Percentiles rank a stretch among this genome's conserved stretches.
These are phyloP conservation scores for Puffinus mauretanicus DNA, from an alignment of 2,113 vertebrate species.

Conservation along the genomic window DNA sequence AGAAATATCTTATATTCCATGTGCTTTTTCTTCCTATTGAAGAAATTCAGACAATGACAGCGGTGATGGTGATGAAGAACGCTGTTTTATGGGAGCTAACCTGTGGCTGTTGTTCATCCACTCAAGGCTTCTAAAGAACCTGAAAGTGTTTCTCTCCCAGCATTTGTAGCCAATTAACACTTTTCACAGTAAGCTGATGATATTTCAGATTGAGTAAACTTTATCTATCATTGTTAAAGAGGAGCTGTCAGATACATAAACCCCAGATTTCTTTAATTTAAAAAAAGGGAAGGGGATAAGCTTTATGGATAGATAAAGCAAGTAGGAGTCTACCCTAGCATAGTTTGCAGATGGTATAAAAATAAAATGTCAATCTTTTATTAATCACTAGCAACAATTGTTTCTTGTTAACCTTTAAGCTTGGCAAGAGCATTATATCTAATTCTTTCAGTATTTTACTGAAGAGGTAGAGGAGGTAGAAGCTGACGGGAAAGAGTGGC, in stretches of 20 bases:
- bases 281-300: neutral
- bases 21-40: slow-evolving; percentile 7
- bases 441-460: neutral
- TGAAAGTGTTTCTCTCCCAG: neutral
- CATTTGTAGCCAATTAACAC: slow-evolving; percentile 21
- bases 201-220: neutral
- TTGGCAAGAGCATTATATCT: neutral
- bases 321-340: neutral
- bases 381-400: neutral
- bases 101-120: neutral
- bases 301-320: neutral
- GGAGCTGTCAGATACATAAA: neutral
- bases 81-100: neutral
- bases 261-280: neutral
- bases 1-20: slow-evolving; percentile 28
- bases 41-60: neutral
- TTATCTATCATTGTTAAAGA: neutral
- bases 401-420: neutral
- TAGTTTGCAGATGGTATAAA: neutral
- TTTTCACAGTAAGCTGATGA: neutral
- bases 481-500: neutral
- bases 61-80: neutral
- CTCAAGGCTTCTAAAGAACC: neutral
- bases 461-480: neutral
- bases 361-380: neutral